Evolutionary conservation across 2,797 vertebrate genomes (phyloP), one percentile per base, ranked within the genome.

Genomic region (Distichodus sexfasciatus): DNA sequence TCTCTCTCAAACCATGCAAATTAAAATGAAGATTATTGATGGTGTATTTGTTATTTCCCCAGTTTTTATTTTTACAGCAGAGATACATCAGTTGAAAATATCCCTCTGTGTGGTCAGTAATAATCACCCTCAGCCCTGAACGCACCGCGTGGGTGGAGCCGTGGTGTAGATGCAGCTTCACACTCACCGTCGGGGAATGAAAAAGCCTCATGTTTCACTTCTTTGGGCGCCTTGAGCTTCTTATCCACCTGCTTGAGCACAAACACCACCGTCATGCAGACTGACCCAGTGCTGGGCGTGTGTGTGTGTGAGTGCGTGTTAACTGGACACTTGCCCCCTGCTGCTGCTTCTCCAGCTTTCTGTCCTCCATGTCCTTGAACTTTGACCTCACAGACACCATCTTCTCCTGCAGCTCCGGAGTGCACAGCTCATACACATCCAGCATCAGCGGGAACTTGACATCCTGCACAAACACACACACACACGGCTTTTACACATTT

Each of bases 401-500:
- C 81, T 96, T 98, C 85, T 99, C 94, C 87, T 99, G 97, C 50
- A 99, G 83, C 77, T 95, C 94, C 0, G 91, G 46, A 0, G 97
- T 97, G 82, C 97, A 98, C 59, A 99, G 90, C 84, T 99, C 97
- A 29, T 94, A 99, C 35, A 98, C 94, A 71, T 99, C 97, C 92
- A 99, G 75, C 94, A 99, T 97, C 44, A 99, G 95, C 15, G 97
- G 97, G 87, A 99, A 99, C 88, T 99, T 99, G 59, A 99, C 97
- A 84, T 99, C 97, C 97, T 99, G 76, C 0, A 29, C 5, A 24
- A 21, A 71, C 4, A 17, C 3, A 66, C 28, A 41, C 35, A 75
- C 19, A 28, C 12, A 43, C 36, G n/a, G 24, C 8, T 10, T 15
- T 26, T 8, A 3, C 2, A n/a, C 31, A 35, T 35, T 35, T 35